Evolutionary conservation across 2,888 invertebrate genomes (phyloP).

Genomic region (Drosophila peninsularis): DNA sequence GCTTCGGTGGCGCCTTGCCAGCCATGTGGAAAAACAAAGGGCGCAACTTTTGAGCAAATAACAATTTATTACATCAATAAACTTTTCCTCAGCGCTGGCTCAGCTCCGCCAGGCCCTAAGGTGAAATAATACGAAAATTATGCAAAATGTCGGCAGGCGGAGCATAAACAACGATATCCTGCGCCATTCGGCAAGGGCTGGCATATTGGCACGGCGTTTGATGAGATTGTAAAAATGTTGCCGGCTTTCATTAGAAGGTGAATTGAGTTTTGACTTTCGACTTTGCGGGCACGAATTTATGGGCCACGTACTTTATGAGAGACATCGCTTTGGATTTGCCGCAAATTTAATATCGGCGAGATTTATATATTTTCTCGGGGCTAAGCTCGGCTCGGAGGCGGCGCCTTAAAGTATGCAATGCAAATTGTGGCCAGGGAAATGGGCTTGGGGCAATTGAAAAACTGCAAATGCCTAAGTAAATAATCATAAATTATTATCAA

Average conservation of each 20-base stretch:
- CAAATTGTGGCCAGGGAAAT: constrained; percentile 11
- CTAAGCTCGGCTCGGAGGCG: constrained; percentile 11
- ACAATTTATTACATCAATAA: constrained; percentile 76
- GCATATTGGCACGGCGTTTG: constrained; percentile 44
- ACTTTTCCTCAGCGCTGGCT: constrained; percentile 43
- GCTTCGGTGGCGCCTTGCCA: constrained; percentile 51
- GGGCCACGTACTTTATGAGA: constrained; percentile 32
- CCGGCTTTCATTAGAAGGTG: constrained; percentile 69
- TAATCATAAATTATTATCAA: constrained; percentile 71
- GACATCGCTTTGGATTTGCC: constrained; percentile 19
- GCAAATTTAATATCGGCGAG: constrained; percentile 6
- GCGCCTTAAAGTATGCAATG: constrained; percentile 52
- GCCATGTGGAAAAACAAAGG: constrained; percentile 73
- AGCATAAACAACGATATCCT: constrained; percentile 59
- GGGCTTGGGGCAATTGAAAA: constrained; percentile 31
- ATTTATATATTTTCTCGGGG: background rate
- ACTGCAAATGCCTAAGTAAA: constrained; percentile 43
- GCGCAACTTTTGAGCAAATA: constrained; percentile 68
- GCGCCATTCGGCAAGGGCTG: constrained; percentile 20
- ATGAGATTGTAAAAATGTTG: constrained; percentile 67
- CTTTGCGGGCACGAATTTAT: constrained; percentile 37
- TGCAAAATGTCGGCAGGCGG: constrained; percentile 52
- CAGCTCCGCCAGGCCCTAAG: constrained; percentile 54
- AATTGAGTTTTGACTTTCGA: constrained; percentile 48
- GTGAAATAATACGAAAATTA: constrained; percentile 79